phyloP scores from a whole-genome alignment of 2,113 vertebrate genomes.

The Melanostigma gelatinosum region DNA sequence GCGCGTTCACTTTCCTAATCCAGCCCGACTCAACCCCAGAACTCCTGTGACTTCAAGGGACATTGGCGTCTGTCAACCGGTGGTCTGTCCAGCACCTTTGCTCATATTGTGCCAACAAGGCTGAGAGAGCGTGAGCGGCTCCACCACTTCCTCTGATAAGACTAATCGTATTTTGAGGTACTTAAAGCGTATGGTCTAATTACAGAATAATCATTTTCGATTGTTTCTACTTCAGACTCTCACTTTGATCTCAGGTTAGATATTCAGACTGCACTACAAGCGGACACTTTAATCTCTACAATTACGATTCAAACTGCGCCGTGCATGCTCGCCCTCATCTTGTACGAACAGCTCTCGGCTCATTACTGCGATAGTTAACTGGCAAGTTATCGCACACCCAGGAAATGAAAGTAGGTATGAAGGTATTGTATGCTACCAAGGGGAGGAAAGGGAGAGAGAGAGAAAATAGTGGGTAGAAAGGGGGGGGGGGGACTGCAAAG shows the following conservation, averaged over 20 bases:
- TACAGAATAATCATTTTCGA: not conserved
- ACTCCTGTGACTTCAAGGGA: not conserved
- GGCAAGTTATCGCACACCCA: constrained; percentile 24
- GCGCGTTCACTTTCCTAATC: not conserved
- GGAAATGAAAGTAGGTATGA: constrained; percentile 39
- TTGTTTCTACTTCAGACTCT: not conserved
- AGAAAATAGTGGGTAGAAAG: not conserved
- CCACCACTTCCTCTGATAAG: not conserved
- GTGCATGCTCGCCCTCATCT: not conserved
- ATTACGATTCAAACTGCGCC: not conserved
- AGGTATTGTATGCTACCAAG: constrained; percentile 1
- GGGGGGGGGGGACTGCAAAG: not conserved
- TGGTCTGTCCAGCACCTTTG: not conserved
- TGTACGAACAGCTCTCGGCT: constrained; percentile 18
- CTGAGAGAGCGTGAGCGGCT: not conserved
- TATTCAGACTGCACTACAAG: not conserved
- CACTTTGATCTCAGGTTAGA: constrained; percentile 1
- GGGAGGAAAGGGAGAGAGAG: not conserved
- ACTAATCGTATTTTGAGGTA: not conserved
- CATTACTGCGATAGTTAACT: constrained; percentile 11
- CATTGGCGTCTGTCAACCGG: not conserved
- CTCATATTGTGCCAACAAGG: constrained; percentile 2
- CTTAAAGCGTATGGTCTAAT: not conserved
- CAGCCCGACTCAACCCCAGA: not conserved
- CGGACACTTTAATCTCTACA: not conserved